These are phyloP conservation scores for Notothenia coriiceps DNA, from an alignment of 2,113 vertebrate genomes.

Conservation along the genomic window DNA sequence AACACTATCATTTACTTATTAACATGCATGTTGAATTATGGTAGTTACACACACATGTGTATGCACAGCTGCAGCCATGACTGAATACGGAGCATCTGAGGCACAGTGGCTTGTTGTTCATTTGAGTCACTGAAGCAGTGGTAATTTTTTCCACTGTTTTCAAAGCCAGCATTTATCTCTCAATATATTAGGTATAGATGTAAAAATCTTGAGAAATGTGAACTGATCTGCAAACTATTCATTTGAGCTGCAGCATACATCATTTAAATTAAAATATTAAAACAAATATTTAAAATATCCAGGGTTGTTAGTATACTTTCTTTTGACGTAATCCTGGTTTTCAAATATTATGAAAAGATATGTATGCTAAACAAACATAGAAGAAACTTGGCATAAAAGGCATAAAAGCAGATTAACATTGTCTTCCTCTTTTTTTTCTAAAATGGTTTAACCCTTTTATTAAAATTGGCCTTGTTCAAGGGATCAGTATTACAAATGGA, in stretches of 20 bases:
- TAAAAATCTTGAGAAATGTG: neutral
- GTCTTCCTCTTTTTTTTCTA: slow-evolving; percentile 3
- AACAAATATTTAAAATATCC: neutral
- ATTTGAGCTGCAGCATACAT: neutral
- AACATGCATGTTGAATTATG: neutral
- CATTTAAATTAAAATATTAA: neutral
- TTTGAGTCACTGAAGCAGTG: neutral
- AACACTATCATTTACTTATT: slow-evolving; percentile 18
- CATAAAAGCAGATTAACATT: neutral
- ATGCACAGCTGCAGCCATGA: slow-evolving; percentile 16
- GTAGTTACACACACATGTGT: neutral
- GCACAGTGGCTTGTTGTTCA: neutral
- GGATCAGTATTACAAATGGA: slow-evolving; percentile 22
- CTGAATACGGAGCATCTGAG: neutral
- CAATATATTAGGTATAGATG: neutral
- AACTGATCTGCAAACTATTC: neutral
- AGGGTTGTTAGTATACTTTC: neutral
- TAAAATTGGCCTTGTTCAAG: slow-evolving; percentile 45
- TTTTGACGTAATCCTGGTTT: neutral
- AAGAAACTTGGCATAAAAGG: neutral
- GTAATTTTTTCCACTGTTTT: neutral
- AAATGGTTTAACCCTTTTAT: slow-evolving; percentile 37
- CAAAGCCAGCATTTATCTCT: slow-evolving; percentile 5
- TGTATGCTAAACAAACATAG: neutral
- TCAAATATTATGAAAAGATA: neutral